These are phyloP conservation scores for Halictus quadricinctus DNA, from an alignment of 2,888 invertebrate species.

Conservation along the genomic window DNA sequence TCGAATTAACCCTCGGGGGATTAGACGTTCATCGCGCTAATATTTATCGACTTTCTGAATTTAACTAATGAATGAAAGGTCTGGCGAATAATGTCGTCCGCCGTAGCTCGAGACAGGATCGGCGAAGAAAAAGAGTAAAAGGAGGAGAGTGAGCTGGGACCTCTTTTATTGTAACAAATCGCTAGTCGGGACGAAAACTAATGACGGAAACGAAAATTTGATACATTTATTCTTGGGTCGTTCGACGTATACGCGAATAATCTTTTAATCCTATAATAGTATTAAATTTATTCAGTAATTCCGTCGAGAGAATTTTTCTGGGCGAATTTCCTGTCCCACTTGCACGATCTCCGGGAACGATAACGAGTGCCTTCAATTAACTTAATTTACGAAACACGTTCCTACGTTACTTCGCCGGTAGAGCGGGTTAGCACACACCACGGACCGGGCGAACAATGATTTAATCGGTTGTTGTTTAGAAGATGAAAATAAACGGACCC, in stretches of 20 bases:
- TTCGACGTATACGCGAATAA: neutral
- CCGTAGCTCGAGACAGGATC: neutral
- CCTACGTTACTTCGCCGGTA: neutral
- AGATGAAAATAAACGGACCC: conserved; percentile 36
- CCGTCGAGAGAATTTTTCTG: conserved; percentile 1
- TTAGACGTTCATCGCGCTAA: conserved; percentile 38
- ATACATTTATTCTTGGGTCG: neutral
- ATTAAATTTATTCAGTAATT: conserved; percentile 3
- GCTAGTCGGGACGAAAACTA: neutral
- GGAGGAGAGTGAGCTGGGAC: neutral
- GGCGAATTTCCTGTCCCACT: conserved; percentile 5
- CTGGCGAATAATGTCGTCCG: neutral
- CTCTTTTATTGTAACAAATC: neutral
- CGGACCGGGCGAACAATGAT: neutral
- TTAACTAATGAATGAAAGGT: conserved; percentile 18
- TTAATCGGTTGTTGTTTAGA: conserved; percentile 37
- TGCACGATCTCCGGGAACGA: neutral
- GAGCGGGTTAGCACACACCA: neutral
- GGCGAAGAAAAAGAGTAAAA: neutral
- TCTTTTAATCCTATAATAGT: conserved; percentile 2
- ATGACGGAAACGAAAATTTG: neutral
- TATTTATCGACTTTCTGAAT: conserved; percentile 24
- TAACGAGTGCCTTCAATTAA: conserved; percentile 1
- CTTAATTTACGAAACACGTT: conserved; percentile 14
- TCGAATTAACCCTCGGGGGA: conserved; percentile 27